Evolutionary conservation across 2,888 invertebrate species (phyloP).

Genomic region (Odontocolon sp.): DNA sequence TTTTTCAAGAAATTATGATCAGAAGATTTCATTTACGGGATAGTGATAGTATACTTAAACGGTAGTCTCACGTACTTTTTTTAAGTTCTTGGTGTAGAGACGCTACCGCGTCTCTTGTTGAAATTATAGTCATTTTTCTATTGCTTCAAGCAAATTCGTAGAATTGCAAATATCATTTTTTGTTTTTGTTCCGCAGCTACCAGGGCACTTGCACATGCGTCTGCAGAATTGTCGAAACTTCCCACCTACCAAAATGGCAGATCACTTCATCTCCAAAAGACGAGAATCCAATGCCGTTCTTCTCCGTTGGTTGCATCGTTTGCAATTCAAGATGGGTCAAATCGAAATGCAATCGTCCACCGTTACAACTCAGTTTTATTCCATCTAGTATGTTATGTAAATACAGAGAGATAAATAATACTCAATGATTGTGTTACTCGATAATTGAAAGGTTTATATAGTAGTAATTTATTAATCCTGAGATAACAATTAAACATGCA

Average conservation of each 20-base stretch:
- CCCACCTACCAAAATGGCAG: slow-evolving; percentile 83
- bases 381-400: slow-evolving; percentile 82
- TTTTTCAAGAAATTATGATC: too few relatives aligned
- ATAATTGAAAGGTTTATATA: too few relatives aligned
- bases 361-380: slow-evolving; percentile 95
- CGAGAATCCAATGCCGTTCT: slow-evolving; percentile 83
- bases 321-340: slow-evolving; percentile 99
- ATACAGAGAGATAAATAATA: slow-evolving; percentile 49
- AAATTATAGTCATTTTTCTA: slow-evolving; percentile 28
- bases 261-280: slow-evolving; percentile 80
- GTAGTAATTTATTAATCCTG: too few relatives aligned
- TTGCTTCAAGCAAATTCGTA: not conserved
- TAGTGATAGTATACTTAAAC: too few relatives aligned
- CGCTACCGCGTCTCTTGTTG: too few relatives aligned
- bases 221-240: slow-evolving; percentile 94
- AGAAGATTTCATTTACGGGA: too few relatives aligned
- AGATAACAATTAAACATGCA: too few relatives aligned
- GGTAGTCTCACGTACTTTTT: too few relatives aligned
- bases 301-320: slow-evolving; percentile 92
- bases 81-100: too few relatives aligned
- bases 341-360: slow-evolving; percentile 96
- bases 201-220: slow-evolving; percentile 92
- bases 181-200: slow-evolving; percentile 84
- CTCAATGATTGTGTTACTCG: too few relatives aligned
- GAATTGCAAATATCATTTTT: not conserved